Conservation (phyloP, 2,797 vertebrate species). For the Myripristis murdjan region DNA sequence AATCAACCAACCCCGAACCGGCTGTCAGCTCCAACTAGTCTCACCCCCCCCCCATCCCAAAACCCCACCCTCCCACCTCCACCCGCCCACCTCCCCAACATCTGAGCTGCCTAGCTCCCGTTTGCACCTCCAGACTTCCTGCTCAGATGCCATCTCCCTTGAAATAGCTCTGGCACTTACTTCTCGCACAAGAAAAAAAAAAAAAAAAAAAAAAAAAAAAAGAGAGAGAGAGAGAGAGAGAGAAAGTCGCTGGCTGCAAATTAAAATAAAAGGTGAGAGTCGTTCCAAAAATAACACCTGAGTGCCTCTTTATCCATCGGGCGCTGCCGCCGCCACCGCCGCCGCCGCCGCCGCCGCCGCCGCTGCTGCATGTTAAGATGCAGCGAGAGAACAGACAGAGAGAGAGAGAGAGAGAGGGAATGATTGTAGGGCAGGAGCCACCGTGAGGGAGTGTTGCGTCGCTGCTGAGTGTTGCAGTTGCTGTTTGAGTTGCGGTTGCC, state of each 20-base stretch:
- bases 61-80: background rate
- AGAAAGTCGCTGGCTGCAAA: conserved; percentile 55
- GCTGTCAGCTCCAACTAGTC: conserved; percentile 69
- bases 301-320: conserved; percentile 39
- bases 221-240: no score
- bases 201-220: conserved; percentile 9
- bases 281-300: conserved; percentile 67
- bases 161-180: conserved; percentile 72
- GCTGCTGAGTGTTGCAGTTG: background rate
- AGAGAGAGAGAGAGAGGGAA: no score
- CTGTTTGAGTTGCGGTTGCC: no score
- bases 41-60: conserved; percentile 11
- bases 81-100: background rate
- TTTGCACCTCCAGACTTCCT: conserved; percentile 39
- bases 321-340: no score
- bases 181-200: conserved; percentile 25
- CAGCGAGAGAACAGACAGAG: conserved; percentile 12
- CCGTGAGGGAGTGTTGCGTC: conserved; percentile 19
- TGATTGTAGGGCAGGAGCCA: background rate
- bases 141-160: conserved; percentile 62
- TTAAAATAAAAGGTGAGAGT: conserved; percentile 73
- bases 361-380: background rate
- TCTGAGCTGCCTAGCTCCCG: conserved; percentile 27
- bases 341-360: no score
- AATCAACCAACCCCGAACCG: conserved; percentile 62